These are phyloP conservation scores for Daubentonia madagascariensis DNA, from an alignment of 2,113 vertebrate genomes.

Conservation along the genomic window DNA sequence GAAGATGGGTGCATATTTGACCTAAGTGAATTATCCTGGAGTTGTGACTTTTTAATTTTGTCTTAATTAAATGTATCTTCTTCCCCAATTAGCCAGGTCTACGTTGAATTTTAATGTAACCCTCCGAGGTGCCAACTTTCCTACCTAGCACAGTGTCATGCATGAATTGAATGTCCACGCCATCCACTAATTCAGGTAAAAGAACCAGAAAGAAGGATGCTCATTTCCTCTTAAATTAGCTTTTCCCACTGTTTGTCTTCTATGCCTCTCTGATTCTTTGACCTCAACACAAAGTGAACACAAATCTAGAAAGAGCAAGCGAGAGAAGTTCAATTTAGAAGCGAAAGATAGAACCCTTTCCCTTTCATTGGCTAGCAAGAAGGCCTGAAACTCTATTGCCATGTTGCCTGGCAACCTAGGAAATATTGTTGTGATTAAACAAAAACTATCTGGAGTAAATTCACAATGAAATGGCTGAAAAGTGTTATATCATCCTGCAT, in stretches of 20 bases:
- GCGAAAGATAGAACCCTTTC: slow-evolving; percentile 19
- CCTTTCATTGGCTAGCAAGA: slow-evolving; percentile 7
- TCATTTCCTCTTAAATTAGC: background rate
- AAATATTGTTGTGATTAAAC: slow-evolving; percentile 76
- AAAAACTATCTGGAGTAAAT: slow-evolving; percentile 68
- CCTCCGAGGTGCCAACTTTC: background rate
- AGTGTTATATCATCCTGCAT: slow-evolving; percentile 58
- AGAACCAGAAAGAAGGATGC: background rate
- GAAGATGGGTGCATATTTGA: background rate
- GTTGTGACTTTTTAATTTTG: slow-evolving; percentile 3
- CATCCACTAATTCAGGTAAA: background rate
- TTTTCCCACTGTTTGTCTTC: background rate
- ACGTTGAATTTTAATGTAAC: background rate
- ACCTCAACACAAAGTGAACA: slow-evolving; percentile 30
- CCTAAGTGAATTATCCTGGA: background rate
- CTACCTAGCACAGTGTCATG: background rate
- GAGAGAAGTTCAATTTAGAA: slow-evolving; percentile 6
- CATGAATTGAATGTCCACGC: background rate
- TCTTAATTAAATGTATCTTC: background rate
- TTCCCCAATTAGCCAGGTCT: background rate
- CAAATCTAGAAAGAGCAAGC: background rate
- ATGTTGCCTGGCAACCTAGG: slow-evolving; percentile 67
- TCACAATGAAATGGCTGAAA: slow-evolving; percentile 58
- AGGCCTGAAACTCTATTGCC: slow-evolving; percentile 44
- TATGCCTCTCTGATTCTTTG: slow-evolving; percentile 27